These are phyloP conservation scores for Marcusenius ussheri DNA, from an alignment of 2,113 vertebrate species.

Conservation along the genomic window DNA sequence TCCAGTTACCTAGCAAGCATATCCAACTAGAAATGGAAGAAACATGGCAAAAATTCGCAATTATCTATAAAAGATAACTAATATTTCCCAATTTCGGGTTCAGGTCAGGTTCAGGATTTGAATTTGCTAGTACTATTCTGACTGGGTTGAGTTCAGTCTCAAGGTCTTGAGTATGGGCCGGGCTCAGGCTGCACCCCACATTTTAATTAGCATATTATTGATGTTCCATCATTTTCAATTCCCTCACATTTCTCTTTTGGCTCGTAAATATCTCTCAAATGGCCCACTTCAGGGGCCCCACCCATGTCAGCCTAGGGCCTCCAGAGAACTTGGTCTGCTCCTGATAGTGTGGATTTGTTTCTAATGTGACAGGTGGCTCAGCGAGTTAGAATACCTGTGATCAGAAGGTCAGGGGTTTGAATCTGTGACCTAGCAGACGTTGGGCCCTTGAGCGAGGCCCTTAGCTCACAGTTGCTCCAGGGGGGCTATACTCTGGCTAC, in stretches of 20 bases:
- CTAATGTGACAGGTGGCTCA: background rate
- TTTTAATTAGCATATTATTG: background rate
- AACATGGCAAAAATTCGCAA: background rate
- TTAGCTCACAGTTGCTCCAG: background rate
- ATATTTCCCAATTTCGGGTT: background rate
- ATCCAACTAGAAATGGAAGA: background rate
- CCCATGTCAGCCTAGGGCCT: background rate
- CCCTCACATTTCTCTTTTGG: background rate
- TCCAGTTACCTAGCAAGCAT: background rate
- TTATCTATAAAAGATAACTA: background rate
- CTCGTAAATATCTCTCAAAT: background rate
- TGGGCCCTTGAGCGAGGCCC: background rate
- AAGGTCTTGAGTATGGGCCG: background rate
- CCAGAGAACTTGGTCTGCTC: background rate
- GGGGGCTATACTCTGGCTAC: background rate
- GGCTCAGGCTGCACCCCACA: background rate
- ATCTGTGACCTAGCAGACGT: background rate
- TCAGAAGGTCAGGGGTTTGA: background rate
- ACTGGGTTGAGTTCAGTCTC: background rate
- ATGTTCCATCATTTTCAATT: background rate
- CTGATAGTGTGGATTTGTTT: background rate
- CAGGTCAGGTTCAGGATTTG: background rate
- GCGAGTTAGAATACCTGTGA: background rate
- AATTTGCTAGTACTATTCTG: background rate
- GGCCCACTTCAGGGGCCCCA: background rate